Evolutionary conservation across 2,888 invertebrate genomes (phyloP).

Genomic region (Galerucella nymphaeae): DNA sequence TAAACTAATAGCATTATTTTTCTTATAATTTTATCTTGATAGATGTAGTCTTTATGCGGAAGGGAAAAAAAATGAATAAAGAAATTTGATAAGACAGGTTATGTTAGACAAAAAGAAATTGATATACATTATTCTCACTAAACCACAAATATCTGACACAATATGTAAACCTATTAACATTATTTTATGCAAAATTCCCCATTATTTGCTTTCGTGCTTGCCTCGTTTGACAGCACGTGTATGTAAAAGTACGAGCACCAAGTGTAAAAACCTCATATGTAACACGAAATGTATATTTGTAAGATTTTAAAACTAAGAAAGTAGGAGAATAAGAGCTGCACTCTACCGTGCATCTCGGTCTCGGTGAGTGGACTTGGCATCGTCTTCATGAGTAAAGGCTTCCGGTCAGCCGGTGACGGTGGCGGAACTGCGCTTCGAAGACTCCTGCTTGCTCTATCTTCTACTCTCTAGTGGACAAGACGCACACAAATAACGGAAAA

Average conservation of each 20-base stretch:
- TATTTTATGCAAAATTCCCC: not conserved
- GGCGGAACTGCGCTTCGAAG: conserved; percentile 40
- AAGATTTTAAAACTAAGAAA: conserved; percentile 37
- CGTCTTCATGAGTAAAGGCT: conserved; percentile 41
- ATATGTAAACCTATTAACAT: not conserved
- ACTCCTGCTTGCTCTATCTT: conserved; percentile 37
- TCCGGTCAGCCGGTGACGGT: conserved; percentile 41
- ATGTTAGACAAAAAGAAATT: too few species aligned
- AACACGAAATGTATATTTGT: not conserved
- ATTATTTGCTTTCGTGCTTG: not conserved
- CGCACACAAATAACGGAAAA: conserved; percentile 10
- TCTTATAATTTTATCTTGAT: too few species aligned
- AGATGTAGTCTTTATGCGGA: too few species aligned
- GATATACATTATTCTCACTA: too few species aligned
- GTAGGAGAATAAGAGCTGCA: conserved; percentile 33
- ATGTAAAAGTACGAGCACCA: not conserved
- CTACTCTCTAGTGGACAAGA: conserved; percentile 38
- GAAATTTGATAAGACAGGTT: too few species aligned
- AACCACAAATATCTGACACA: not conserved
- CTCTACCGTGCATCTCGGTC: conserved; percentile 37
- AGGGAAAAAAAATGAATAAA: too few species aligned
- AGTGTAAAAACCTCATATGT: conserved; percentile 16
- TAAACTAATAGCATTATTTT: too few species aligned
- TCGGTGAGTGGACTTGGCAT: conserved; percentile 41
- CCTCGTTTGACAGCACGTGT: not conserved